Evolutionary conservation across 2,797 vertebrate genomes (phyloP), one percentile per base, ranked within the genome.

Genomic region (Triplophysa bombifrons): DNA sequence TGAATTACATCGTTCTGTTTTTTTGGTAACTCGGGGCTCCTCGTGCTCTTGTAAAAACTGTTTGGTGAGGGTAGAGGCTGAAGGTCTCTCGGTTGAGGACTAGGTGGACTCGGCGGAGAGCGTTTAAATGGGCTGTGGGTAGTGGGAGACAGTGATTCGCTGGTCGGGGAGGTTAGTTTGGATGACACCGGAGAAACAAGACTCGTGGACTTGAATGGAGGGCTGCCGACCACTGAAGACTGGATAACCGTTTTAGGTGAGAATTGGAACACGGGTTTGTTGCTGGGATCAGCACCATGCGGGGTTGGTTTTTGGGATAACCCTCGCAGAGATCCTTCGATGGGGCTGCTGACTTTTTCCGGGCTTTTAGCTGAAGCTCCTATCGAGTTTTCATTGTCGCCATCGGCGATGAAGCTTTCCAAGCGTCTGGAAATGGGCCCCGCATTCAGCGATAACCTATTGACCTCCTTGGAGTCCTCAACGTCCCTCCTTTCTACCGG

Each of bases 381-480:
- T 65, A 66, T 84, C 30, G 86, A 85, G 76, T 95, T 93, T 44
- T 95, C 95, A 6, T 86, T 87, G 80, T 96, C 95, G 72, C 93
- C 94, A 74, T 95, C 94, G 70, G 86, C 86, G 80, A 94, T 89
- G 83, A 94, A 96, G 89, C 89, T 95, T 88, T 96, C 96, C 84
- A 97, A 81, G 80, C 95, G 93, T 87, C 93, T 94, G 76, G 96
- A 97, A 75, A 97, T 95, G 19, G 96, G 96, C n/a, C 96, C 96
- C 1, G 96, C 94, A 87, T 96, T 97, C 51, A 96, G 85, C 4
- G 86, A 87, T 72, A 86, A 83, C 78, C 82, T 88, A 38, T 88
- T 80, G 65, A 13, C 84, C 53, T 85, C 87, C 55, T 78, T 91
- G 64, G 86, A 88, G 71, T 88, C 88, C 41, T 93, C 93, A 67